phyloP scores from a whole-genome alignment of 2,797 vertebrate genomes.

The Leptatherina wallacei region DNA sequence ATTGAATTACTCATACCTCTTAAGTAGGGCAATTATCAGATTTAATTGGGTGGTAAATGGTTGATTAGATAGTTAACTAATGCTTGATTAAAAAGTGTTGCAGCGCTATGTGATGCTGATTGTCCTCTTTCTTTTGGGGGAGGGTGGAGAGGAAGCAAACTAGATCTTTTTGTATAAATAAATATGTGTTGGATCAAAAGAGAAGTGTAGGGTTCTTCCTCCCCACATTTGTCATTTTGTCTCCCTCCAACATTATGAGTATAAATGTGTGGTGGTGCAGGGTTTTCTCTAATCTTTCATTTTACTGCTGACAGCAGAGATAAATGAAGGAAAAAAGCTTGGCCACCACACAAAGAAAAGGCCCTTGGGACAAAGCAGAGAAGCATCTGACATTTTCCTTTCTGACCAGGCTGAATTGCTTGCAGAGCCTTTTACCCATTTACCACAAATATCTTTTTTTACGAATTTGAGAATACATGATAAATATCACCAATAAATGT shows the following conservation, averaged over 20 bases:
- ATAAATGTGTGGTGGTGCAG: constrained; percentile 44
- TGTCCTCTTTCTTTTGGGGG: constrained; percentile 31
- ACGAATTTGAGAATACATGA: constrained; percentile 21
- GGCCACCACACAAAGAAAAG: constrained; percentile 52
- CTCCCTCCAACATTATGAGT: constrained; percentile 48
- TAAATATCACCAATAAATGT: constrained; percentile 26
- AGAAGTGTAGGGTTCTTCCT: constrained; percentile 36
- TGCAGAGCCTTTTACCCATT: constrained; percentile 22
- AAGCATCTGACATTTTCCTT: constrained; percentile 37
- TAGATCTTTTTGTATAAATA: constrained; percentile 28
- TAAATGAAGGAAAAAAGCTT: constrained; percentile 55
- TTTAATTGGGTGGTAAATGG: constrained; percentile 76
- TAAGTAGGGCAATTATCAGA: constrained; percentile 75
- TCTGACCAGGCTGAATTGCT: constrained; percentile 4
- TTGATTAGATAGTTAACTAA: constrained; percentile 73
- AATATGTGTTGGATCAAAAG: constrained; percentile 24
- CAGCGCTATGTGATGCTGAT: constrained; percentile 20
- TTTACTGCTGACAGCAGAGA: constrained; percentile 67
- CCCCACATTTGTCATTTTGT: constrained; percentile 40
- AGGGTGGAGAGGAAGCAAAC: constrained; percentile 5
- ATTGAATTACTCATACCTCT: constrained; percentile 72
- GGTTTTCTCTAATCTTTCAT: constrained; percentile 70
- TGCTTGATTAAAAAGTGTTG: constrained; percentile 63
- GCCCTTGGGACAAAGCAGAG: constrained; percentile 31
- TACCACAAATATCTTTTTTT: no score